These are phyloP conservation scores for Ypsolopha sequella DNA, from an alignment of 2,888 invertebrate species.

Conservation along the genomic window DNA sequence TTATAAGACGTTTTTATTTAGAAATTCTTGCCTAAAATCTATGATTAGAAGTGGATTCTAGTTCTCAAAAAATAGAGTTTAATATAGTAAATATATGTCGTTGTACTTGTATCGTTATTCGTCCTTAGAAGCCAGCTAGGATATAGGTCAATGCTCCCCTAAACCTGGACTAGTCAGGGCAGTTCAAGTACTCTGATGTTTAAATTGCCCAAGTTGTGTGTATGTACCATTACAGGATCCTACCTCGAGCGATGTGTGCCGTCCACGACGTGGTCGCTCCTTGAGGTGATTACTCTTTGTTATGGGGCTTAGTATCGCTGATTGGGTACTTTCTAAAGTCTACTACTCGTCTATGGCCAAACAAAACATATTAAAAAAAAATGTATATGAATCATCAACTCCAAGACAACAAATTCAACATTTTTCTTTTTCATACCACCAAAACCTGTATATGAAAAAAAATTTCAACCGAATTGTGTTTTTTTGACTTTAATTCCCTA, in stretches of 20 bases:
- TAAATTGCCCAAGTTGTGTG: conserved; percentile 65
- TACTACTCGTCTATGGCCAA: too few species aligned
- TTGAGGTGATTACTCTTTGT: too few species aligned
- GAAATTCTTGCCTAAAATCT: conserved; percentile 31
- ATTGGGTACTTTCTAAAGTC: too few species aligned
- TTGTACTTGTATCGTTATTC: conserved; percentile 44
- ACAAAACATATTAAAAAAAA: too few species aligned
- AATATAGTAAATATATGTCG: conserved; percentile 34
- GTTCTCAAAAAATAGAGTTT: conserved; percentile 58
- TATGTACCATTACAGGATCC: conserved; percentile 24
- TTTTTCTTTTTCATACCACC: too few species aligned
- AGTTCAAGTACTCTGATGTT: conserved; percentile 64
- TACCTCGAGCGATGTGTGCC: not conserved
- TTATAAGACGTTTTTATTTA: conserved; percentile 40
- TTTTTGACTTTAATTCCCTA: too few species aligned
- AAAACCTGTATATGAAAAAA: too few species aligned
- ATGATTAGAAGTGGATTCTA: conserved; percentile 61
- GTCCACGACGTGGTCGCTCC: not conserved
- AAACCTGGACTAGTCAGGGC: conserved; percentile 67
- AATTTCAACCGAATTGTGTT: too few species aligned
- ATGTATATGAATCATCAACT: too few species aligned
- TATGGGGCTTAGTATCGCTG: too few species aligned
- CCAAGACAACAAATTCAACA: too few species aligned
- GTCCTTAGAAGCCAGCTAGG: conserved; percentile 44
- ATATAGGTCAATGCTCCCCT: conserved; percentile 71